Conservation (phyloP, 2,888 invertebrate species). For the Myopa tessellatipennis region DNA sequence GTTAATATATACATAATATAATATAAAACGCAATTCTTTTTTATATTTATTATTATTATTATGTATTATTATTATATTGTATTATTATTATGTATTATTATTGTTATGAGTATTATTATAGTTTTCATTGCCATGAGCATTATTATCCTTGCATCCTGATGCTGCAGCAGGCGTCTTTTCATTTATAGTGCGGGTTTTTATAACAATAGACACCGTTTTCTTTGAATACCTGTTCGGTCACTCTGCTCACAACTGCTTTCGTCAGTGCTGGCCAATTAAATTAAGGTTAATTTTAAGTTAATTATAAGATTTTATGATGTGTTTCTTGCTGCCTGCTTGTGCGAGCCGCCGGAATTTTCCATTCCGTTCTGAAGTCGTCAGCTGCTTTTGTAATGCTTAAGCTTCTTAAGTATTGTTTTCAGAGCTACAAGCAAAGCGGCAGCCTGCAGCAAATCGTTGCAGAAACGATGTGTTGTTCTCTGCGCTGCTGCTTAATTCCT, state of each 20-base stretch:
- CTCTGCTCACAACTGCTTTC: background rate
- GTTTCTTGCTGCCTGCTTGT: background rate
- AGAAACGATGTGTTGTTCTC: background rate
- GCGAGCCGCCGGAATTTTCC: background rate
- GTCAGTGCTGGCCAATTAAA: background rate
- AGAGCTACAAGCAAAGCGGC: background rate
- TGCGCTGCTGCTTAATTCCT: background rate
- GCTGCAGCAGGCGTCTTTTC: too few species aligned
- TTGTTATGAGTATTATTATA: too few species aligned
- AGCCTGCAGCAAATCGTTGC: background rate
- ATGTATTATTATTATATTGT: too few species aligned
- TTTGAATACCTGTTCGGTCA: too few species aligned
- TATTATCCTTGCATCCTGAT: too few species aligned
- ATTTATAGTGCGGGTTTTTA: too few species aligned
- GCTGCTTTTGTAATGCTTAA: background rate
- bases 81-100: too few species aligned
- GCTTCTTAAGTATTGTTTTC: background rate
- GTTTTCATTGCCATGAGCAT: too few species aligned
- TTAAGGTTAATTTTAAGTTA: conserved; percentile 26
- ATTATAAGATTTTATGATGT: conserved; percentile 6
- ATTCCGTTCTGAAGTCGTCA: background rate
- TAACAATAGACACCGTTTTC: too few species aligned
- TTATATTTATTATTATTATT: too few species aligned
- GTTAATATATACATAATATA: too few species aligned
- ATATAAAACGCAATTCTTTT: too few species aligned